Conservation (phyloP, 2,797 vertebrate genomes). For the Zenarchopterus dispar region DNA sequence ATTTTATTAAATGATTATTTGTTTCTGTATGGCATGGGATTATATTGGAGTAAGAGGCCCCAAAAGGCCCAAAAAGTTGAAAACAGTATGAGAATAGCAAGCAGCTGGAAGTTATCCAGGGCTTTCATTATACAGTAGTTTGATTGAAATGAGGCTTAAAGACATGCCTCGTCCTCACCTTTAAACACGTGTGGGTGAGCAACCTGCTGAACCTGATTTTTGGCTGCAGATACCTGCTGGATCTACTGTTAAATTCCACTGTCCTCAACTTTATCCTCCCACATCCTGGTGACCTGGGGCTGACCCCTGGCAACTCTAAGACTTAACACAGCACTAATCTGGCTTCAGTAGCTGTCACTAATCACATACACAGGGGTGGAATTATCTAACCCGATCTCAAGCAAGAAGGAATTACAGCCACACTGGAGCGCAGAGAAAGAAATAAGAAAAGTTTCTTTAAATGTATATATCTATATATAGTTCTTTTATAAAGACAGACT, state of each 20-base stretch:
- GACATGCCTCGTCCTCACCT: neutral
- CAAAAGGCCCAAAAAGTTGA: no score
- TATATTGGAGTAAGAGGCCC: no score
- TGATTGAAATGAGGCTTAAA: neutral
- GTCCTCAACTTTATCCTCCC: slow-evolving; percentile 26
- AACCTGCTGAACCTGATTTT: slow-evolving; percentile 1
- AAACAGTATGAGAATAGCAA: no score
- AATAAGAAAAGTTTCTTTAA: neutral
- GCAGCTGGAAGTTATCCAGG: no score
- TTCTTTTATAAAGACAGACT: no score
- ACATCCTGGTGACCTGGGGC: slow-evolving; percentile 33
- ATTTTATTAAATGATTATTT: no score
- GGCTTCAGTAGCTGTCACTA: slow-evolving; percentile 59
- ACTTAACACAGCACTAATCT: slow-evolving; percentile 67
- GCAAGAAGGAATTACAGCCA: neutral
- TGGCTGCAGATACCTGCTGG: slow-evolving; percentile 8
- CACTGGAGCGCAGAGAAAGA: neutral
- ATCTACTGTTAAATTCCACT: slow-evolving; percentile 8
- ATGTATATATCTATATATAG: no score
- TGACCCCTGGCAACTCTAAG: slow-evolving; percentile 56
- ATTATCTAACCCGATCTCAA: slow-evolving; percentile 42
- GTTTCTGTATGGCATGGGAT: no score
- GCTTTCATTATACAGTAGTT: no score
- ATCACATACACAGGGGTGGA: slow-evolving; percentile 66
- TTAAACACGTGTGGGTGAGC: neutral